phyloP scores from a whole-genome alignment of 2,888 invertebrate genomes.

The Rhynchonema sp. region DNA sequence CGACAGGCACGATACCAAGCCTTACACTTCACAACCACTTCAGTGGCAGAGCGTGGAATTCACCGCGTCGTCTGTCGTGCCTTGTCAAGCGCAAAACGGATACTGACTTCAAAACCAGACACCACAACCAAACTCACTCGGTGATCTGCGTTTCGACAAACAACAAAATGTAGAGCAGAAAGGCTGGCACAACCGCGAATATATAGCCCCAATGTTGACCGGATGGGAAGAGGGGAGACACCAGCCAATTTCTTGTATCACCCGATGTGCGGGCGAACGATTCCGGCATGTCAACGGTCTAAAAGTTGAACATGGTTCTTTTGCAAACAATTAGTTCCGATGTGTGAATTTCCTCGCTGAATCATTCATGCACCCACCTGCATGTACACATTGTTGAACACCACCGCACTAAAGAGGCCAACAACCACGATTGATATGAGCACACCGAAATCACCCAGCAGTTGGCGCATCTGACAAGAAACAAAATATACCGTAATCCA shows the following conservation, averaged over 20 bases:
- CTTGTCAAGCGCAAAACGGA: no score
- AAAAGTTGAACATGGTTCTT: no score
- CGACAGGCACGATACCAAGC: no score
- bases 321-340: no score
- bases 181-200: slow-evolving; percentile 62
- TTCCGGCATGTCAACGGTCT: slow-evolving; percentile 64
- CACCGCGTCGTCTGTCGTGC: no score
- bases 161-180: slow-evolving; percentile 78
- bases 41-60: no score
- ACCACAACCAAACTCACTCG: no score
- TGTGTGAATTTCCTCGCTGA: no score
- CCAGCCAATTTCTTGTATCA: slow-evolving; percentile 48
- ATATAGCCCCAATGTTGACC: slow-evolving; percentile 49
- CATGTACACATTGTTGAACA: slow-evolving; percentile 55
- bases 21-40: no score
- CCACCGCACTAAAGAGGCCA: slow-evolving; percentile 55
- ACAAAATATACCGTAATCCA: no score
- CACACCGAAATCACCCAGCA: slow-evolving; percentile 89
- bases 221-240: slow-evolving; percentile 44
- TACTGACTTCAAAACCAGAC: no score
- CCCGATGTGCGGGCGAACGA: slow-evolving; percentile 54
- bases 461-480: slow-evolving; percentile 56
- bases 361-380: no score
- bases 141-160: slow-evolving; percentile 96
- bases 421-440: slow-evolving; percentile 78